phyloP scores from a whole-genome alignment of 2,888 invertebrate genomes.

The Harmothoe impar region DNA sequence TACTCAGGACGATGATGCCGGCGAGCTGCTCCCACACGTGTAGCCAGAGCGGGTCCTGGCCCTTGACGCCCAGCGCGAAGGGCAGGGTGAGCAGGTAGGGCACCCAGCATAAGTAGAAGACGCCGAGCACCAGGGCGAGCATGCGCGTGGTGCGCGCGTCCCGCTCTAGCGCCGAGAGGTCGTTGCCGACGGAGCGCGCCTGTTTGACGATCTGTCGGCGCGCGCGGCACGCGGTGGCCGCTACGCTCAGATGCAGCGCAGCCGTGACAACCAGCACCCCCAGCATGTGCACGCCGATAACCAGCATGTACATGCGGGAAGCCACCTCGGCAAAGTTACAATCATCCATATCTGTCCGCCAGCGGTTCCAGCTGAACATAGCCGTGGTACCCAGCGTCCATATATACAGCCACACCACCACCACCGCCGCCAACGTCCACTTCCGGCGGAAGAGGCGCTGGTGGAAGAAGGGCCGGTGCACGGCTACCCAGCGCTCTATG shows the following conservation, averaged over 20 bases:
- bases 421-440: not conserved
- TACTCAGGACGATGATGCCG: constrained; percentile 50
- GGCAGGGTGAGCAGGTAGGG: constrained; percentile 64
- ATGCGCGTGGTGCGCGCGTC: constrained; percentile 54
- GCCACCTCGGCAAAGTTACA: constrained; percentile 62
- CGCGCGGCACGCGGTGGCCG: constrained; percentile 25
- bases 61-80: constrained; percentile 41
- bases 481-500: constrained; percentile 60
- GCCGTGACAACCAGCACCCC: constrained; percentile 56
- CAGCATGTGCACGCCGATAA: constrained; percentile 49
- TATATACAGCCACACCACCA: constrained; percentile 59
- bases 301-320: constrained; percentile 33
- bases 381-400: constrained; percentile 16
- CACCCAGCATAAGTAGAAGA: constrained; percentile 64
- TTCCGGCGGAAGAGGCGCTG: constrained; percentile 28
- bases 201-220: constrained; percentile 43
- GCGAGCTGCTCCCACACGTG: constrained; percentile 62
- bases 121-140: constrained; percentile 60
- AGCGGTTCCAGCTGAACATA: constrained; percentile 42
- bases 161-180: not conserved
- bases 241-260: constrained; percentile 40
- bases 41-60: constrained; percentile 58
- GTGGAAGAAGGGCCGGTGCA: constrained; percentile 58
- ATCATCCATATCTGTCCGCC: not conserved
- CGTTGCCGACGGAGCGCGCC: not conserved